phyloP scores from a whole-genome alignment of 2,888 invertebrate species.

The Cantharis lateralis region DNA sequence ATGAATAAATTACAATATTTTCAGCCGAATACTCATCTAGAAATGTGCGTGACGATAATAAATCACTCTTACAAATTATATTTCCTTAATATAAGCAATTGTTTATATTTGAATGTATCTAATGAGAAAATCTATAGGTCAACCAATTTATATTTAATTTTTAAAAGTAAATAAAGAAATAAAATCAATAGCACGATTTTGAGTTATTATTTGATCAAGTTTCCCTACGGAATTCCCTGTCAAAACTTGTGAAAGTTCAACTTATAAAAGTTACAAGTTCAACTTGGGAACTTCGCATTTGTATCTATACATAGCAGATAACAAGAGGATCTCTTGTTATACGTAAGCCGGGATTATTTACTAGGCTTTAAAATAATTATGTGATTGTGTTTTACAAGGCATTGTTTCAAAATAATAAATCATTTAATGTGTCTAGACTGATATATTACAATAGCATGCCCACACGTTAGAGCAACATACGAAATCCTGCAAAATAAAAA shows the following conservation, averaged over 20 bases:
- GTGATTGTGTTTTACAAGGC: slow-evolving; percentile 22
- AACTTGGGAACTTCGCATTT: background rate
- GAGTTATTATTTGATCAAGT: background rate
- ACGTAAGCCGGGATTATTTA: background rate
- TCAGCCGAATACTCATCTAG: background rate
- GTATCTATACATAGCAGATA: background rate
- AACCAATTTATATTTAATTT: slow-evolving; percentile 9
- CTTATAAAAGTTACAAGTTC: background rate
- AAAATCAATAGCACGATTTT: background rate
- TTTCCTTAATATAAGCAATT: background rate
- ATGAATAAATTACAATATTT: background rate
- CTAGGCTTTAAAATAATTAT: slow-evolving; percentile 11
- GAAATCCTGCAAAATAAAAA: background rate
- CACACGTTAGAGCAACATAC: slow-evolving; percentile 9
- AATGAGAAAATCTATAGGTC: background rate
- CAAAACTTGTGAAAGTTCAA: background rate
- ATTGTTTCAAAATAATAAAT: slow-evolving; percentile 19
- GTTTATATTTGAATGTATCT: background rate
- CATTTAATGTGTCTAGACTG: slow-evolving; percentile 24
- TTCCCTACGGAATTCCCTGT: background rate
- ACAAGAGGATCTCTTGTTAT: background rate
- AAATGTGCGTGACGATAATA: background rate
- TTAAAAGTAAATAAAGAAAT: background rate
- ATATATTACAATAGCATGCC: slow-evolving; percentile 22
- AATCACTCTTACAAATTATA: background rate